Evolutionary conservation across 2,888 invertebrate species (phyloP).

Genomic region (Trissonchulus latispiculum): DNA sequence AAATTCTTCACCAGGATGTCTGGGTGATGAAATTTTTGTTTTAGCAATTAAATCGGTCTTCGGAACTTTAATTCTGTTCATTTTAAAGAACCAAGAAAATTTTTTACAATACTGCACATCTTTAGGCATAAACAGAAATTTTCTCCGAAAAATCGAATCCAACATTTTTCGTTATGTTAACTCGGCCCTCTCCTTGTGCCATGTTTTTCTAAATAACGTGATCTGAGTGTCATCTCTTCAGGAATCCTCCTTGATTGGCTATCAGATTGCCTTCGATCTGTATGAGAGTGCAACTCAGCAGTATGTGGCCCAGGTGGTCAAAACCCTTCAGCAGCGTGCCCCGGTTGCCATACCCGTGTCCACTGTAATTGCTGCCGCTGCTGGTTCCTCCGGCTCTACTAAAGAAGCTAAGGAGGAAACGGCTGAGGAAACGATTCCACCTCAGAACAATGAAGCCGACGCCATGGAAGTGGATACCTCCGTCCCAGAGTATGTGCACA

Average conservation of each 20-base stretch:
- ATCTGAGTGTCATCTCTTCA: conserved; percentile 32
- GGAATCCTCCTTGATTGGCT: conserved; percentile 83
- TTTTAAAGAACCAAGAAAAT: no score
- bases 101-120: no score
- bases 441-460: background rate
- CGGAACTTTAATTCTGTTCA: no score
- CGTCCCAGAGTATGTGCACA: background rate
- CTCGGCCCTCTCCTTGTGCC: no score
- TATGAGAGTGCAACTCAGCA: conserved; percentile 99
- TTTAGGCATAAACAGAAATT: no score
- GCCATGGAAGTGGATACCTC: background rate
- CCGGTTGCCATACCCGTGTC: background rate
- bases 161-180: no score
- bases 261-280: conserved; percentile 96
- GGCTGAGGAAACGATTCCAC: background rate
- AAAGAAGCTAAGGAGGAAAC: background rate
- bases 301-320: conserved; percentile 74
- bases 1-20: no score
- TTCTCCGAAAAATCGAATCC: no score
- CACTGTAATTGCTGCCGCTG: background rate
- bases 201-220: no score
- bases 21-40: no score
- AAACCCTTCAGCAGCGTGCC: conserved; percentile 53
- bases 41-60: no score
- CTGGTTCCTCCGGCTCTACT: background rate